These are phyloP conservation scores for Linyphia triangularis DNA, from an alignment of 2,888 invertebrate genomes.

Conservation along the genomic window DNA sequence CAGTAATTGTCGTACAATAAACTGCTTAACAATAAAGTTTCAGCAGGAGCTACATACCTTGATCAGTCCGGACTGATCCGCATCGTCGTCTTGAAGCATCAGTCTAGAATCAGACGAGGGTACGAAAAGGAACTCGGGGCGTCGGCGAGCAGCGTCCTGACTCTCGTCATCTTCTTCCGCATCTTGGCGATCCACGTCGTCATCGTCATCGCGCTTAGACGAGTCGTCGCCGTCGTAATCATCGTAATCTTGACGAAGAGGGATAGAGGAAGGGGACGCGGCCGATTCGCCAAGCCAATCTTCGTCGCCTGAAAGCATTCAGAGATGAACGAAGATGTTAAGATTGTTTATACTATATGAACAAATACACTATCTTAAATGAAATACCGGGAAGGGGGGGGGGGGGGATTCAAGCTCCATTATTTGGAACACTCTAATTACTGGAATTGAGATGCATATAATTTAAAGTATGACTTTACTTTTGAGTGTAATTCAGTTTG, in stretches of 20 bases:
- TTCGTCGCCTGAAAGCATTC: too few species aligned
- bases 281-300: conserved; percentile 39
- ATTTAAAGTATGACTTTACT: too few species aligned
- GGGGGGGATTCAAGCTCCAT: too few species aligned
- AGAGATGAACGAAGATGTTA: too few species aligned
- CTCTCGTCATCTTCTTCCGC: neutral
- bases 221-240: conserved; percentile 53
- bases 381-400: too few species aligned
- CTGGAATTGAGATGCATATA: too few species aligned
- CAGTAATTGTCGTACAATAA: neutral
- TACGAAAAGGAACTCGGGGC: conserved; percentile 63
- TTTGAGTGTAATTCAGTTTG: too few species aligned
- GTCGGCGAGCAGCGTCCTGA: neutral
- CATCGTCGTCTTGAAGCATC: conserved; percentile 62
- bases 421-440: too few species aligned
- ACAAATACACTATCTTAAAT: too few species aligned
- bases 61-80: conserved; percentile 44
- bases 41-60: conserved; percentile 16
- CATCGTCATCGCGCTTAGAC: neutral
- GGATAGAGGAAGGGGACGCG: conserved; percentile 31
- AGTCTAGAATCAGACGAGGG: conserved; percentile 45
- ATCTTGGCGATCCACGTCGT: conserved; percentile 47
- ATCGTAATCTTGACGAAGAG: conserved; percentile 18
- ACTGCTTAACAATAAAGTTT: neutral
- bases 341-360: too few species aligned